phyloP scores from a whole-genome alignment of 2,113 vertebrate species.

The Dolichotis patagonum region DNA sequence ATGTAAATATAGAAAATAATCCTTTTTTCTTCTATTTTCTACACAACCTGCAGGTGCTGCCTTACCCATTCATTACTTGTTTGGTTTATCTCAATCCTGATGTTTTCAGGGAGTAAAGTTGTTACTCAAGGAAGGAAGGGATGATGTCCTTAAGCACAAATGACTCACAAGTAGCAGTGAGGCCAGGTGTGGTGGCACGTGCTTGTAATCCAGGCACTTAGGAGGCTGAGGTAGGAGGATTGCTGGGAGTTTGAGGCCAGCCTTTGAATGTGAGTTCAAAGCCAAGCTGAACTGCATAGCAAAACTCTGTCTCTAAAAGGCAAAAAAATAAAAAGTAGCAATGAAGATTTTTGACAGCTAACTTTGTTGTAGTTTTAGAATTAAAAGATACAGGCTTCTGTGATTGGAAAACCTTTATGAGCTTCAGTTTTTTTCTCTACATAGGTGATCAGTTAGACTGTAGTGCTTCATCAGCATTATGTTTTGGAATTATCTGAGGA shows the following conservation, averaged over 20 bases:
- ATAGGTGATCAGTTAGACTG: not conserved
- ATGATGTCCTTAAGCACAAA: too few species aligned
- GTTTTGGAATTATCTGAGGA: conserved; percentile 25
- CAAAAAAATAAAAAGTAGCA: not conserved
- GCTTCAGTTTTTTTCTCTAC: not conserved
- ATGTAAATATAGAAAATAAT: not conserved
- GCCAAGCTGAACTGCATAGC: not conserved
- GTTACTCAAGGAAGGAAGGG: too few species aligned
- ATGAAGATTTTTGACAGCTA: conserved; percentile 8
- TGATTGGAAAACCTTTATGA: not conserved
- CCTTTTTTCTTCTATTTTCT: not conserved
- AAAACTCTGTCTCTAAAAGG: not conserved
- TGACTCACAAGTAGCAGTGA: conserved; percentile 11
- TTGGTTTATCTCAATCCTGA: not conserved
- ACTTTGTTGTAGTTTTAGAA: conserved; percentile 37
- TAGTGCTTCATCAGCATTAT: not conserved
- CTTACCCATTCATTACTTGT: not conserved
- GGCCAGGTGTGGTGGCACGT: too few species aligned
- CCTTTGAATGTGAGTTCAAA: not conserved
- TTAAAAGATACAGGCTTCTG: conserved; percentile 1
- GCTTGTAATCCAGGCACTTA: not conserved
- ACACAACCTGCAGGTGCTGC: not conserved
- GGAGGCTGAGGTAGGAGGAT: not conserved
- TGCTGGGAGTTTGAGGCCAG: not conserved
- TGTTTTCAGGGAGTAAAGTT: not conserved